Evolutionary conservation across 2,888 invertebrate genomes (phyloP).

Genomic region (Erynnis tages): DNA sequence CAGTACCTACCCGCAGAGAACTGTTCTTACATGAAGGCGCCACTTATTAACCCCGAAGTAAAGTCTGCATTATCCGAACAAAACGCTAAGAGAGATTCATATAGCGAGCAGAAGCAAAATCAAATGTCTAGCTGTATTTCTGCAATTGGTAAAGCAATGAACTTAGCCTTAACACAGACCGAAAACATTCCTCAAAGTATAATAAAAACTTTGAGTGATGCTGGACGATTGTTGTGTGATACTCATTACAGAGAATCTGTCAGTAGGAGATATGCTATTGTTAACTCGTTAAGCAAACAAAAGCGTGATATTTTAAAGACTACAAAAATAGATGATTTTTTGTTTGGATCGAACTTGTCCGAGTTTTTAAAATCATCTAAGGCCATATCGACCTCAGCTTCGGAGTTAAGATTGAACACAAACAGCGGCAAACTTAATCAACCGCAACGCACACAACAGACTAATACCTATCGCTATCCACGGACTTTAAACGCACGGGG

Average conservation of each 20-base stretch:
- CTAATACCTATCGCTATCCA: not conserved
- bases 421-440: not conserved
- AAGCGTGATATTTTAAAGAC: constrained; percentile 19
- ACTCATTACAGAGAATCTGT: constrained; percentile 26
- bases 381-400: constrained; percentile 15
- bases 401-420: constrained; percentile 9
- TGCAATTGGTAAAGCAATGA: constrained; percentile 28
- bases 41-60: constrained; percentile 30
- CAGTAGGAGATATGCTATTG: constrained; percentile 18
- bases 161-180: constrained; percentile 2
- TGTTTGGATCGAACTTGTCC: constrained; percentile 22
- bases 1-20: constrained; percentile 30
- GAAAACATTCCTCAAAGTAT: not conserved
- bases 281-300: constrained; percentile 26
- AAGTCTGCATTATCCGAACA: constrained; percentile 25
- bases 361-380: constrained; percentile 28
- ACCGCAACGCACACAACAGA: not conserved
- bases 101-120: constrained; percentile 28
- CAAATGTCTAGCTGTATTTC: constrained; percentile 29
- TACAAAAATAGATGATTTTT: constrained; percentile 21
- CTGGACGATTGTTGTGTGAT: constrained; percentile 31
- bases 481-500: constrained; percentile 17
- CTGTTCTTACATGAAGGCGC: constrained; percentile 28
- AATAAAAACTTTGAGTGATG: constrained; percentile 27
- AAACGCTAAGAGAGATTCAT: constrained; percentile 23